Evolutionary conservation across 2,797 vertebrate species (phyloP).

Genomic region (Melanotaenia maccullochi): DNA sequence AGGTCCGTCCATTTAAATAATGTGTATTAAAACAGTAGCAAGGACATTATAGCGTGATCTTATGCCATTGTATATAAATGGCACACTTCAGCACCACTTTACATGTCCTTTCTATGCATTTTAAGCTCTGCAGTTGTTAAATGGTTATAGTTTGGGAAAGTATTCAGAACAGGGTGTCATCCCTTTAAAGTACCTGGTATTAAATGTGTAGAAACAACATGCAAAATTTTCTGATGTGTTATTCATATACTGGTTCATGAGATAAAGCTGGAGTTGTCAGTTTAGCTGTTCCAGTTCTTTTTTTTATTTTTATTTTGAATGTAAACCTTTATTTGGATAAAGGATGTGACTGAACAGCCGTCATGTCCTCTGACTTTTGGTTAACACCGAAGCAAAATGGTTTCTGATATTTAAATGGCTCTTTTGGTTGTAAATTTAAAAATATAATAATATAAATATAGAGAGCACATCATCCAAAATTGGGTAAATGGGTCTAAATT

Average conservation of each 20-base stretch:
- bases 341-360: slow-evolving; percentile 8
- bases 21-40: neutral
- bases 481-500: neutral
- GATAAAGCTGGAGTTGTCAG: neutral
- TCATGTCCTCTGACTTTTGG: neutral
- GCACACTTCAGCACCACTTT: neutral
- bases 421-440: slow-evolving; percentile 9
- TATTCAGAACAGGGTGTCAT: neutral
- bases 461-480: neutral
- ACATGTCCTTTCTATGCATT: neutral
- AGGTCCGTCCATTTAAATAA: slow-evolving; percentile 5
- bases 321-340: slow-evolving; percentile 12
- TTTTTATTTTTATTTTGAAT: slow-evolving; percentile 3
- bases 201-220: neutral
- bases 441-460: neutral
- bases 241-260: neutral
- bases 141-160: neutral
- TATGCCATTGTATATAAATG: neutral
- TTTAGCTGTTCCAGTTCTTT: neutral
- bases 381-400: neutral
- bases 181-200: neutral
- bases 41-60: slow-evolving; percentile 4
- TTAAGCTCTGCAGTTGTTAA: neutral
- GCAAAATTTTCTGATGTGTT: neutral
- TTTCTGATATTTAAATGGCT: neutral